Evolutionary conservation across 64 coral and sea anemone genomes (phyloP).

Genomic region (Actinia equina): DNA sequence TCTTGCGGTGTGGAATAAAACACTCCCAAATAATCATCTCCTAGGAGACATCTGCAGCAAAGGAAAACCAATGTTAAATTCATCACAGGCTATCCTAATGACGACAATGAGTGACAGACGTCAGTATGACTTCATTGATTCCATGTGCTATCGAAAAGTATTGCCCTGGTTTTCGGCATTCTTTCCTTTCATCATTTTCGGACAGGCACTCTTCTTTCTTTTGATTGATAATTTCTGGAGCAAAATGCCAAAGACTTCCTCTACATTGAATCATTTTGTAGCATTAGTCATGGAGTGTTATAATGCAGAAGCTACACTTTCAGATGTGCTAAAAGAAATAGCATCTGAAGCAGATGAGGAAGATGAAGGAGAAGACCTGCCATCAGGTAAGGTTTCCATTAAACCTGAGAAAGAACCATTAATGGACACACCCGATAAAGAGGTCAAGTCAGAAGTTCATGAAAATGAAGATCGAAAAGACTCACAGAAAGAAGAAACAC

Average conservation of each 20-base stretch:
- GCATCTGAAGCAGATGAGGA: conserved; percentile 12
- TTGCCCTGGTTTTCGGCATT: neutral
- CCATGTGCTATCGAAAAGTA: neutral
- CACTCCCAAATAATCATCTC: neutral
- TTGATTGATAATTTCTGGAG: conserved; percentile 65
- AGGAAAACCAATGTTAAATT: neutral
- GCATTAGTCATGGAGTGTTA: conserved; percentile 41
- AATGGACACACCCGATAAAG: neutral
- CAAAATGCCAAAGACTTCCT: conserved; percentile 35
- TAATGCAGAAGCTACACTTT: conserved; percentile 31
- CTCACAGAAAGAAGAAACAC: neutral
- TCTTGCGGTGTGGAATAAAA: neutral
- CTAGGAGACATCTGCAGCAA: neutral
- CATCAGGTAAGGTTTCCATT: neutral
- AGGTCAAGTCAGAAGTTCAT: neutral
- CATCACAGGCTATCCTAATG: neutral
- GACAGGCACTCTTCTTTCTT: conserved; percentile 3
- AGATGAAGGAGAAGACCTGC: neutral
- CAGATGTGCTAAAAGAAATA: conserved; percentile 18
- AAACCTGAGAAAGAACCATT: neutral
- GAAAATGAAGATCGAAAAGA: neutral
- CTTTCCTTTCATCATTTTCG: conserved; percentile 22
- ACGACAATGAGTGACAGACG: conserved; percentile 24
- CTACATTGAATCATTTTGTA: conserved; percentile 49
- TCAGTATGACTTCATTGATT: conserved; percentile 36